A percentile compares a stretch with the other conserved stretches of the same genome.
Conservation (phyloP, 2,113 vertebrate species). For the Neodon shergylaensis region DNA sequence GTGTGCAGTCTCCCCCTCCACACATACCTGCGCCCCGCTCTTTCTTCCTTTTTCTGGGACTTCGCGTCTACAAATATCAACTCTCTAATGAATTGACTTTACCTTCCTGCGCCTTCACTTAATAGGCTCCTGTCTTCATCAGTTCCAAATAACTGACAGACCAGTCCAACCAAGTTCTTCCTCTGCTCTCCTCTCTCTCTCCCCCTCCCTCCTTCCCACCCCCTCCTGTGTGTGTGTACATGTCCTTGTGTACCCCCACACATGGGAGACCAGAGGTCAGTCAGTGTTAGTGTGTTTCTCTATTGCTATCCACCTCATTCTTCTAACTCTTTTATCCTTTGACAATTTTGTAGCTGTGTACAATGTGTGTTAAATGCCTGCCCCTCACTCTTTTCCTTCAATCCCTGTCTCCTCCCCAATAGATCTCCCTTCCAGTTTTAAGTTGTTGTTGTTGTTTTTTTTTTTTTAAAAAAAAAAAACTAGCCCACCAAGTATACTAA, state of each 20-base stretch:
- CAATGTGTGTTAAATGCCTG: not conserved
- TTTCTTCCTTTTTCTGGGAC: not conserved
- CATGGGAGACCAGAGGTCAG: not conserved
- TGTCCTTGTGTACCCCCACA: not conserved
- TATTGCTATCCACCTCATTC: not conserved
- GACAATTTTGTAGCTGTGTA: not conserved
- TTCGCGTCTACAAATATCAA: constrained; percentile 40
- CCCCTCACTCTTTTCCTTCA: too few relatives aligned
- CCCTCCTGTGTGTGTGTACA: not conserved
- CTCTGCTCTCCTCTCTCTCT: not conserved
- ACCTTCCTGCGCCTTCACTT: not conserved
- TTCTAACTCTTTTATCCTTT: not conserved
- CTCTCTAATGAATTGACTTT: not conserved
- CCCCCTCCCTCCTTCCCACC: not conserved
- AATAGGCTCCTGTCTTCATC: not conserved
- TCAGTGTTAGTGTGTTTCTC: not conserved
- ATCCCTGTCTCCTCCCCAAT: not conserved
- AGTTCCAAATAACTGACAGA: constrained; percentile 39
- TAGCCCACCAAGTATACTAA: not conserved
- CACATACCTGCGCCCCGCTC: not conserved
- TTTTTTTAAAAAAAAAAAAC: not conserved
- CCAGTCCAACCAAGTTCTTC: not conserved
- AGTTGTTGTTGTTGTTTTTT: too few relatives aligned
- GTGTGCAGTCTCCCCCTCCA: not conserved
- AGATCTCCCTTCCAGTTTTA: not conserved